Evolutionary conservation across 1,140 invertebrate species (phyloP).

Genomic region (Trachelipus rathkii): DNA sequence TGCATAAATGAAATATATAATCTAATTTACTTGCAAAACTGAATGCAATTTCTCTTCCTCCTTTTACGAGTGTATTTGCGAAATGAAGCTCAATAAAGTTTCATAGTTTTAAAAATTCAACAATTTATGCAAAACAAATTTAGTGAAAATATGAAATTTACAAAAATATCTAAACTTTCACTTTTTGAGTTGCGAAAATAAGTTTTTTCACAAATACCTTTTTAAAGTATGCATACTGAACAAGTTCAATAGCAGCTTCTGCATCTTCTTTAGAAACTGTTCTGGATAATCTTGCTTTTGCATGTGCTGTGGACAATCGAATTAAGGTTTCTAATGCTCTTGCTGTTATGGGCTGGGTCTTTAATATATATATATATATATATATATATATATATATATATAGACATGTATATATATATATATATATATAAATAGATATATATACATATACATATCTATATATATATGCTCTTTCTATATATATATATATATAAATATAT

Average conservation of each 20-base stretch:
- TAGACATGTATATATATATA: too few species aligned
- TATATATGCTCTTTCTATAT: too few species aligned
- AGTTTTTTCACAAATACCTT: slow-evolving; percentile 59
- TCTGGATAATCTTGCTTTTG: slow-evolving; percentile 85
- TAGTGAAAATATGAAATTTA: not conserved
- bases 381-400: not conserved
- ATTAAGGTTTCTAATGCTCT: slow-evolving; percentile 95
- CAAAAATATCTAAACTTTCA: not conserved
- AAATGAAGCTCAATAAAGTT: too few species aligned
- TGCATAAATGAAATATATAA: too few species aligned
- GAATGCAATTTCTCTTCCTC: too few species aligned
- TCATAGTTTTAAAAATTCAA: not conserved
- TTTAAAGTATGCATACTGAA: slow-evolving; percentile 98
- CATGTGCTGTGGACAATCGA: slow-evolving; percentile 95
- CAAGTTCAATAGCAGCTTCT: slow-evolving; percentile 83
- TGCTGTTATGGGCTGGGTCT: slow-evolving; percentile 98
- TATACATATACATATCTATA: too few species aligned
- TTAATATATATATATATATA: slow-evolving; percentile 45
- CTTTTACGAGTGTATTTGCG: too few species aligned
- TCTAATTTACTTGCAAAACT: too few species aligned
- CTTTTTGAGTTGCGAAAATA: not conserved
- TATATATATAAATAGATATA: too few species aligned
- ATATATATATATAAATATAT: not conserved
- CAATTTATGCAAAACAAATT: not conserved
- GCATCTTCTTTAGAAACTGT: slow-evolving; percentile 80